Evolutionary conservation across 2,888 invertebrate genomes (phyloP).

Genomic region (Macrosiphum euphorbiae): DNA sequence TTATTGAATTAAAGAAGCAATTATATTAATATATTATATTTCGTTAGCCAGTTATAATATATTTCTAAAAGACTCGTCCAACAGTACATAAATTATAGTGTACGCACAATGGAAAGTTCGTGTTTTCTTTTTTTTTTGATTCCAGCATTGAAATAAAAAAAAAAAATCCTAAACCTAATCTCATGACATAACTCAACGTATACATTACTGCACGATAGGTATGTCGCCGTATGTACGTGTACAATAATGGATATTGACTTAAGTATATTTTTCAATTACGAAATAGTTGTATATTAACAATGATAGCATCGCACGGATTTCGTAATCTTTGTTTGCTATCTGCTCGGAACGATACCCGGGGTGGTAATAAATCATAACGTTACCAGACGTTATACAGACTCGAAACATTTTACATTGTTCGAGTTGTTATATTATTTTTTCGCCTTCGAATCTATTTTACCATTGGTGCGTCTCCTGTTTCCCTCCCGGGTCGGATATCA

Average conservation of each 20-base stretch:
- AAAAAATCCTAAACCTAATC: not conserved
- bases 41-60: not conserved
- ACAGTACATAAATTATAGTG: not conserved
- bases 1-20: not conserved
- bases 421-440: conserved; percentile 23
- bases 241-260: not conserved
- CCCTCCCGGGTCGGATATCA: conserved; percentile 53
- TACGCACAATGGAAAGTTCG: not conserved
- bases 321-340: conserved; percentile 35
- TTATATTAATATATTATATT: not conserved
- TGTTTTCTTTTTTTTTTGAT: not conserved
- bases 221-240: not conserved
- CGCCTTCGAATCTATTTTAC: not conserved
- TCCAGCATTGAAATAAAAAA: not conserved
- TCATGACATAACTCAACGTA: not conserved
- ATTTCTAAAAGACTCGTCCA: not conserved
- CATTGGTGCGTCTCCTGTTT: conserved; percentile 53
- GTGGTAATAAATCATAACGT: conserved; percentile 50
- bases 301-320: not conserved
- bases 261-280: conserved; percentile 29
- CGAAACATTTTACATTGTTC: not conserved
- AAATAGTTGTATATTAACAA: not conserved
- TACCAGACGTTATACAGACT: not conserved
- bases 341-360: not conserved
- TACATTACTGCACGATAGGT: not conserved